A percentile compares a stretch with the other conserved stretches of the same genome.
These are phyloP conservation scores for Brienomyrus longianalis DNA, from an alignment of 2,113 vertebrate genomes.

Conservation along the genomic window DNA sequence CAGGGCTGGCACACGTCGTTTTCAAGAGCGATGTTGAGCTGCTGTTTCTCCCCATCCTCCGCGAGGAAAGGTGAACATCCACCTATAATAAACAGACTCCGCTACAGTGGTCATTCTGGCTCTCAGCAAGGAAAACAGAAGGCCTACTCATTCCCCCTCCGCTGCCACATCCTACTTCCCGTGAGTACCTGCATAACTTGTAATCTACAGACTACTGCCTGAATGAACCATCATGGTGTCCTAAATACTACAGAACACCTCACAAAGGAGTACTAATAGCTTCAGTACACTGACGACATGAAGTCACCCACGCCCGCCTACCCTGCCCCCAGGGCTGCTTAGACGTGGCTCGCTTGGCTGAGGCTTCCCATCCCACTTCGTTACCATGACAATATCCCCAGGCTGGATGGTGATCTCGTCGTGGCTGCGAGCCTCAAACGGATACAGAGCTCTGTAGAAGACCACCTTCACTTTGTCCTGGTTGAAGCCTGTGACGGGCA, in stretches of 20 bases:
- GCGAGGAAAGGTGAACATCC: not conserved
- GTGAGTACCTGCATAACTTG: not conserved
- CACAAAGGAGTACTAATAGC: not conserved
- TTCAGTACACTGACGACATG: not conserved
- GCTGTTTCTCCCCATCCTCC: not conserved
- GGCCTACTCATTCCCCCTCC: not conserved
- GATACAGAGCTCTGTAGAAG: constrained; percentile 90
- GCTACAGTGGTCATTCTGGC: not conserved
- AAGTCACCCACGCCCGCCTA: not conserved
- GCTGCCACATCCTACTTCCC: not conserved
- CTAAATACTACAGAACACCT: not conserved
- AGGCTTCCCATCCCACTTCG: constrained; percentile 24
- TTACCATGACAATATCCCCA: constrained; percentile 93
- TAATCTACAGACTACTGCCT: not conserved
- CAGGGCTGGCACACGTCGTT: too few species aligned
- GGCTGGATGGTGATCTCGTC: constrained; percentile 94
- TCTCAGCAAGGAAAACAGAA: not conserved
- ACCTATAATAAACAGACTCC: not conserved
- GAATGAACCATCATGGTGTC: not conserved
- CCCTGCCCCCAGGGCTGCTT: not conserved
- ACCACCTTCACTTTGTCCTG: constrained; percentile 86
- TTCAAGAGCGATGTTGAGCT: not conserved
- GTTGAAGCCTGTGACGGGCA: constrained; percentile 67
- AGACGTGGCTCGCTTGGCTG: not conserved
- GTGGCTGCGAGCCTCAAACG: constrained; percentile 92